A percentile compares a stretch with the other conserved stretches of the same genome.
These are phyloP conservation scores for Aptenodytes forsteri DNA, from an alignment of 2,113 vertebrate species.

Conservation along the genomic window DNA sequence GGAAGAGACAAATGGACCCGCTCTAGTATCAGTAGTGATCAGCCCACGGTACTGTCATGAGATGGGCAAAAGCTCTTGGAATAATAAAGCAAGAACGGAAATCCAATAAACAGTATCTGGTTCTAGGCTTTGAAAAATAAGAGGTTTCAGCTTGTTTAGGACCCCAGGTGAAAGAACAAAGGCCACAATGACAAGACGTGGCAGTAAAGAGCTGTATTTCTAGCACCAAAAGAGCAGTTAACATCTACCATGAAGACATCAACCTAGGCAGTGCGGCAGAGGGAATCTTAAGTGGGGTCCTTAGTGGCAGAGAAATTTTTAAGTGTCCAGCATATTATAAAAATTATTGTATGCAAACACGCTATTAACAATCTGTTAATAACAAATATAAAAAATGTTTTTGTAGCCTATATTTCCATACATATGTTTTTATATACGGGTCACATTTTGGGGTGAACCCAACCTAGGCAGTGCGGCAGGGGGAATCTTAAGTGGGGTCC, in stretches of 20 bases:
- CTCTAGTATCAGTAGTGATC: background rate
- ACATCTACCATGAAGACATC: background rate
- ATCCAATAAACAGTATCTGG: background rate
- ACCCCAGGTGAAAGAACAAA: background rate
- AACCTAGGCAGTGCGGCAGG: accelerated
- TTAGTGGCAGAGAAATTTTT: background rate
- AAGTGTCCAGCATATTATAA: background rate
- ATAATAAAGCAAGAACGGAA: background rate
- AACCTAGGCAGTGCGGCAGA: accelerated
- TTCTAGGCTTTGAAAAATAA: background rate
- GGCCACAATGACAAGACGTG: background rate
- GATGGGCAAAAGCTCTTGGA: background rate
- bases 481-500: background rate
- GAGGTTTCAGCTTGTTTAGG: background rate
- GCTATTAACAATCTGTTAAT: background rate
- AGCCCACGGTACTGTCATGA: background rate
- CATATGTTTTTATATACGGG: accelerated
- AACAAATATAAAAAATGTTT: background rate
- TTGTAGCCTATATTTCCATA: background rate
- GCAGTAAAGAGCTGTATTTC: background rate
- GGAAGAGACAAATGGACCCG: accelerated
- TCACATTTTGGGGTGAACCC: background rate
- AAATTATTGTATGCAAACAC: background rate
- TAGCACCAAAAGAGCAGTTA: background rate
- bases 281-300: background rate